Evolutionary conservation across 2,113 vertebrate genomes (phyloP), one percentile per base, ranked within the genome.

Genomic region (Salvelinus alpinus): DNA sequence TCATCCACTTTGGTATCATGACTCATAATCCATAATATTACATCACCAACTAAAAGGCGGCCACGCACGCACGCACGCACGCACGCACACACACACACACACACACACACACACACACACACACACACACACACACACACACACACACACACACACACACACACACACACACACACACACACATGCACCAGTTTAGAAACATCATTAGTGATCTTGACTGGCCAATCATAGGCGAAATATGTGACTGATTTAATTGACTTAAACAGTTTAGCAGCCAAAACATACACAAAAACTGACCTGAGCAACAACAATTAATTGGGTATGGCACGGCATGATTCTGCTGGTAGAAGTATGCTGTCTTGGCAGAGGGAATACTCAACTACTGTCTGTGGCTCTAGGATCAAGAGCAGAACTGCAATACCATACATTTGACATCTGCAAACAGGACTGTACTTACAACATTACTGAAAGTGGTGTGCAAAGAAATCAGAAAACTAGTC

Each of bases 141-240:
- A 27, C 27, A 27, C 27, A 27, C 27, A 27, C 27, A 27, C 27
- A 27, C 27, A 27, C 27, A 27, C 27, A 27, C 27, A 27, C 27
- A 27, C 25, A 27, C 31, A 31, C 31, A 1, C 31, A 3, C 5
- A 31, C 31, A 31, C 31, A 31, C 5, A 34, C 31, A 34, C 31
- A 34, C 31, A 34, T 1, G 1, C 82, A 76, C 77, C 51, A 83
- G 79, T 78, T 88, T 77, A 78, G 75, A 77, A 85, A 73, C 86
- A 79, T 78, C 71, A 70, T 54, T 60, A 70, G 48, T 77, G 27
- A 79, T 20, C 38, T 78, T 51, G 3, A 80, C 3, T 0, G 16
- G 14, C 48, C 16, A 54, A 54, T 54, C 16, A 18, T 54, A 54
- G 14, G 14, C 48, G 2, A 54, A 18, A 54, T 16, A 54, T 16